A percentile compares a stretch with the other conserved stretches of the same genome.
Conservation (phyloP, 2,888 invertebrate species). For the Drosophila prolongata region DNA sequence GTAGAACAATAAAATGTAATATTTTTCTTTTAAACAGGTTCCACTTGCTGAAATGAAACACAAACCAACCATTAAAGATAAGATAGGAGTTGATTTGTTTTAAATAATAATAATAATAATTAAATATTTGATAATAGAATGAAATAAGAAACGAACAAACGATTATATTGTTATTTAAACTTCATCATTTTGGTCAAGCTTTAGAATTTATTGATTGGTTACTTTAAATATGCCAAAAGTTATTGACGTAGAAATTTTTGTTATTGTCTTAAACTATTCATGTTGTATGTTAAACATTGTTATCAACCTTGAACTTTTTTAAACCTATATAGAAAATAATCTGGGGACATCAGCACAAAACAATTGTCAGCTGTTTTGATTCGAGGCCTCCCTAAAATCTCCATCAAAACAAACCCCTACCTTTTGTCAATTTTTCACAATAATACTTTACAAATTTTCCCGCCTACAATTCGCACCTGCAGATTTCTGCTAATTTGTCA, state of each 20-base stretch:
- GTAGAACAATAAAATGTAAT: too few species aligned
- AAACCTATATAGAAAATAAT: neutral
- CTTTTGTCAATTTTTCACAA: neutral
- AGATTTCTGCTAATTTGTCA: conserved; percentile 11
- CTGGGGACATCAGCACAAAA: conserved; percentile 1
- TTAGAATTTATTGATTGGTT: too few species aligned
- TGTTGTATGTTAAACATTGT: neutral
- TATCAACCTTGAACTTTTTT: conserved; percentile 10
- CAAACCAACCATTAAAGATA: neutral
- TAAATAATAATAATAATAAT: neutral
- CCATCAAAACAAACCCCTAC: neutral
- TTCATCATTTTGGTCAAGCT: too few species aligned
- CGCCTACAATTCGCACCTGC: conserved; percentile 11
- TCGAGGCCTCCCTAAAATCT: neutral
- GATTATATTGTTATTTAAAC: too few species aligned
- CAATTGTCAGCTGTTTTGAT: conserved; percentile 41
- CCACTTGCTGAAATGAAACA: neutral
- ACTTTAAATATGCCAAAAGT: too few species aligned
- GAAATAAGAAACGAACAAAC: neutral
- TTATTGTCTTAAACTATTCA: neutral
- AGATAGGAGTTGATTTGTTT: neutral
- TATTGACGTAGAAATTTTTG: neutral
- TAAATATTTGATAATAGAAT: neutral
- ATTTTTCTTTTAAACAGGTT: neutral
- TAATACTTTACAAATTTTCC: neutral